Base-by-base conservation (phyloP, 2,888 invertebrate species). In the Pyrochroa serraticornis region DNA sequence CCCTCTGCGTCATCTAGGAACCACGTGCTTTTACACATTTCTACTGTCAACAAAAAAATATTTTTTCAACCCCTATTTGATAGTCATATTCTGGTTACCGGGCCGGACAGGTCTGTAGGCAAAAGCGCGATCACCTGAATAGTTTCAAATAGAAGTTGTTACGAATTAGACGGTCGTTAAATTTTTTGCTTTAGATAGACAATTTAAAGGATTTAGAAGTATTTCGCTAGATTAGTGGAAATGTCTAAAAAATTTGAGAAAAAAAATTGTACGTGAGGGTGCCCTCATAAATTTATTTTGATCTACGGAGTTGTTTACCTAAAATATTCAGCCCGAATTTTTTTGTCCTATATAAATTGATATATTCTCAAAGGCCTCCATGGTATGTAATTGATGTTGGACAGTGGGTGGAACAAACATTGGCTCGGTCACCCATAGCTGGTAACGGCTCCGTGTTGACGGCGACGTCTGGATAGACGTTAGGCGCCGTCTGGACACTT, bases 1-100 rank as follows among this genome's bases (percentile, higher is more conserved):
- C 62, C 43, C 55, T 57, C 60, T 64, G 66, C 64, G 63, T 66
- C 64, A 62, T 64, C 54, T 56, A 55, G 22, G 22, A 43, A 49
- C 56, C 66, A 66, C 66, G 66, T 66, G 66, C 37, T 60, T 51
- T 43, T 53, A 51, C 52, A 37, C 12, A n/a, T 13, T 37, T 7
- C 7, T 7, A 7, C 9, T 39, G 12, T 2, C 12, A 13, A 9
- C 14, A 39, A 13, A n/a, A 13, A 14, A 12, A 13, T 39, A 39
- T 22, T 13, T 6, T 12, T 39, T 13, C 39, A 13, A 22, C 39
- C 13, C 10, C 22, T 22, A 22, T 2, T 22, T 22, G 22, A 22
- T 2, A 5, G 22, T 22, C 22, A 22, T 5, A 22, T 22, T 22
- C 22, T 2, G 22, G 22, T 22, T 22, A n/a, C n/a, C 22, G 5